Percentiles rank a stretch among this genome's conserved stretches.
Evolutionary conservation across 2,888 invertebrate genomes (phyloP).

Genomic region (Bruchidius siliquastri): DNA sequence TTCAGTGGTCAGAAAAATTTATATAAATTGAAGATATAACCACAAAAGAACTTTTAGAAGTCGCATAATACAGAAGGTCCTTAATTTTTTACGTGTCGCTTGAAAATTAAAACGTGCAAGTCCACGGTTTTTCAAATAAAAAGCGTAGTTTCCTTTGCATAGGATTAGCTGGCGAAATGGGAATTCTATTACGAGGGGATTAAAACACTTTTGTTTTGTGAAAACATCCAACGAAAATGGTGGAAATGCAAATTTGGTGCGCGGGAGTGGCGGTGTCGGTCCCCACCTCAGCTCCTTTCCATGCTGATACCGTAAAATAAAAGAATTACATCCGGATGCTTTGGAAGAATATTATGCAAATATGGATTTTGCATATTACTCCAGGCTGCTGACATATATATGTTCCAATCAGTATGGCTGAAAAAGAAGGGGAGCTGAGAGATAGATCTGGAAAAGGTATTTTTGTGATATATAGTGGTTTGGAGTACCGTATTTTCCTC

Average conservation of each 20-base stretch:
- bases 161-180: slow-evolving; percentile 9
- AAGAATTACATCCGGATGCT: background rate
- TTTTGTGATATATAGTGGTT: background rate
- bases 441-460: background rate
- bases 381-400: background rate
- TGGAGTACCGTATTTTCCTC: too few species aligned
- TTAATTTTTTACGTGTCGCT: too few species aligned
- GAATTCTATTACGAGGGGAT: slow-evolving; percentile 24
- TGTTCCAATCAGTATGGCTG: background rate
- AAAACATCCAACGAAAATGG: slow-evolving; percentile 33
- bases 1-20: too few species aligned
- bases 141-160: background rate
- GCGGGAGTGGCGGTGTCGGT: background rate
- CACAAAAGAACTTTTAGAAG: too few species aligned
- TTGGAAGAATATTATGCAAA: background rate
- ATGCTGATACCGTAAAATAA: background rate
- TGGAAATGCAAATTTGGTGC: slow-evolving; percentile 30
- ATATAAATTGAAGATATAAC: too few species aligned
- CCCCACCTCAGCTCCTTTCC: background rate
- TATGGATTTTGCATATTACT: background rate
- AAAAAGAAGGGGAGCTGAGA: background rate
- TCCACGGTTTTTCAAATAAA: background rate
- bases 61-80: too few species aligned
- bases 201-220: slow-evolving; percentile 26
- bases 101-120: too few species aligned